Conservation (phyloP, 2,113 vertebrate genomes). For the Pica pica region DNA sequence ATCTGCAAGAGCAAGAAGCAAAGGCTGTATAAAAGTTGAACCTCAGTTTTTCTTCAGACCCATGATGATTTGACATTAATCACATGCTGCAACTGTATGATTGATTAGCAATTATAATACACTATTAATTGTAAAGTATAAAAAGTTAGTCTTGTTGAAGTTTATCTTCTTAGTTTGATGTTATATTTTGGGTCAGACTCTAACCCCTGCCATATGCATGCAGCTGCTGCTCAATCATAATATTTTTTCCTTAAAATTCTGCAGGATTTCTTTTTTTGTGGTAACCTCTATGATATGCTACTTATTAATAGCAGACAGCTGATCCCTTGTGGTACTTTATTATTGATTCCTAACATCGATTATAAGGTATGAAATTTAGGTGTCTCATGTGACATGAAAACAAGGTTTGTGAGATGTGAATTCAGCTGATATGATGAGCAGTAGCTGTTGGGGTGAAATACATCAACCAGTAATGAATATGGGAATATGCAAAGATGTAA, state of each 20-base stretch:
- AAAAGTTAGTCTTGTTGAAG: neutral
- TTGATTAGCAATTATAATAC: neutral
- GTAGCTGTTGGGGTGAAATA: neutral
- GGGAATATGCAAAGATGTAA: neutral
- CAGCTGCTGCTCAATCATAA: neutral
- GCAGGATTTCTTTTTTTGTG: neutral
- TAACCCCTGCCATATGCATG: neutral
- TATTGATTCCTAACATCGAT: neutral
- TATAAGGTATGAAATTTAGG: neutral
- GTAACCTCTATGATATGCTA: neutral
- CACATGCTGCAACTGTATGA: neutral
- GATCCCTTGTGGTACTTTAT: neutral
- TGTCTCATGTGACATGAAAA: neutral
- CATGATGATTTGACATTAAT: neutral
- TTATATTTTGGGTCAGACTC: neutral
- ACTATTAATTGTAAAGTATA: neutral
- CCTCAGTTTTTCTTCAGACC: neutral
- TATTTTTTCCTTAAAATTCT: neutral
- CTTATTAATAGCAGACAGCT: neutral
- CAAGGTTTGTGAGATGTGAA: neutral
- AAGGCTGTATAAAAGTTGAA: neutral
- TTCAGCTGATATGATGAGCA: neutral
- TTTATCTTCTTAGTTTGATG: conserved; percentile 21
- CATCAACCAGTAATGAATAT: neutral
- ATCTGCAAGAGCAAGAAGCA: neutral